Conservation (phyloP, 2,113 vertebrate genomes). For the Benthochromis sp. region DNA sequence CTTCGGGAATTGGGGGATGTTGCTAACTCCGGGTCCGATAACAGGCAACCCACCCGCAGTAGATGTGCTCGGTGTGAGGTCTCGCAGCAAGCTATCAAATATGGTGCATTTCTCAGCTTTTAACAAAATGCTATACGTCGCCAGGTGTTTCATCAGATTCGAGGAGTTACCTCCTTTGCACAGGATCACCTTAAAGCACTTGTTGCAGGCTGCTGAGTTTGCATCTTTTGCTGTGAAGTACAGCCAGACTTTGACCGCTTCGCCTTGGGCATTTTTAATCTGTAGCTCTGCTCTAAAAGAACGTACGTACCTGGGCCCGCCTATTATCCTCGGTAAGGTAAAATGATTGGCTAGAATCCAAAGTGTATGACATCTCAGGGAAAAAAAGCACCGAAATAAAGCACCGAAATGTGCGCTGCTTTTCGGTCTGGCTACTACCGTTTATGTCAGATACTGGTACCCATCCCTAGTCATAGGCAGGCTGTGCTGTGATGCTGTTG, state of each 20-base stretch:
- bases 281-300: neutral
- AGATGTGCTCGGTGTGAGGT: too few species aligned
- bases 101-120: rapidly evolving
- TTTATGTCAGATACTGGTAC: neutral
- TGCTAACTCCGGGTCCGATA: too few species aligned
- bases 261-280: neutral
- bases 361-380: neutral
- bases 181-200: rapidly evolving
- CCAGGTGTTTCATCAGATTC: rapidly evolving
- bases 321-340: rapidly evolving
- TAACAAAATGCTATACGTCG: rapidly evolving
- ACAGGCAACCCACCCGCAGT: too few species aligned
- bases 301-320: rapidly evolving
- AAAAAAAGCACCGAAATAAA: neutral
- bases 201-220: neutral
- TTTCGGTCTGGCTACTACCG: neutral
- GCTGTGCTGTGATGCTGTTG: neutral
- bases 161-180: too few species aligned
- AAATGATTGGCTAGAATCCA: neutral
- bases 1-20: too few species aligned
- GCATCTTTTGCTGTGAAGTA: neutral
- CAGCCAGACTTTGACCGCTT: neutral
- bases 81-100: too few species aligned
- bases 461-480: neutral
- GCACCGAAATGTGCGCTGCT: neutral